Base-by-base conservation (phyloP, 2,797 vertebrate species). In the Oceanodroma leucorhoa region DNA sequence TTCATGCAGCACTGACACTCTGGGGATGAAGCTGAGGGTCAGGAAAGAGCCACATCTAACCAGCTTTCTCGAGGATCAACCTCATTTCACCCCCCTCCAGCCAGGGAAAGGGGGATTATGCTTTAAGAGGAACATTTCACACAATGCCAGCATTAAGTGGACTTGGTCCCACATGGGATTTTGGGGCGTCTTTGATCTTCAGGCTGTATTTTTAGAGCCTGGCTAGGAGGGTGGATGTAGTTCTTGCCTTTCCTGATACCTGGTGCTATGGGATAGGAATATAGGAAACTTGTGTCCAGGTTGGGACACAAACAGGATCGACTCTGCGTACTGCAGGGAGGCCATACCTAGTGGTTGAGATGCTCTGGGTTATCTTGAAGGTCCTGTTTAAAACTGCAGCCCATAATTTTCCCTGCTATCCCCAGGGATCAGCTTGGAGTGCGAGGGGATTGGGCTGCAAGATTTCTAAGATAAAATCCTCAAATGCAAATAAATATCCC, bases 261-360 rank as follows among this genome's bases (percentile, higher is more conserved):
- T 60, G 11, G 57, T 81, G 51, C 32, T 66, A 0, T 46, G 17
- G 34, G 20, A 8, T 23, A 7, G 53, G 57, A 50, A 7, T 53
- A 10, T 5, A 38, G 69, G 55, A 70, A 32, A 7, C 7, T 72
- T 43, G 30, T 6, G 4, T 21, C 29, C 22, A 65, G 41, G 55
- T n/a, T 89, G 73, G 51, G 18, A 51, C 73, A 41, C 32, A 38
- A 77, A 50, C 6, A 38, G 51, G 19, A 41, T 54, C 2, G 4
- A 3, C 16, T 21, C 13, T 34, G 53, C 0, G 1, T 1, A 5
- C 34, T 71, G n/a, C 36, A 57, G 30, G 41, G 43, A 72, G n/a
- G 58, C 30, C 12, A 1, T 8, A 32, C 18, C 45, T 0, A 1
- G 36, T 30, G 8, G 8, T 11, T 21, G 5, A 48, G 53, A 22